Evolutionary conservation across 30 jellyfish, hydroid and myxozoan genomes (phyloP).

Genomic region (Hydractinia echinata): DNA sequence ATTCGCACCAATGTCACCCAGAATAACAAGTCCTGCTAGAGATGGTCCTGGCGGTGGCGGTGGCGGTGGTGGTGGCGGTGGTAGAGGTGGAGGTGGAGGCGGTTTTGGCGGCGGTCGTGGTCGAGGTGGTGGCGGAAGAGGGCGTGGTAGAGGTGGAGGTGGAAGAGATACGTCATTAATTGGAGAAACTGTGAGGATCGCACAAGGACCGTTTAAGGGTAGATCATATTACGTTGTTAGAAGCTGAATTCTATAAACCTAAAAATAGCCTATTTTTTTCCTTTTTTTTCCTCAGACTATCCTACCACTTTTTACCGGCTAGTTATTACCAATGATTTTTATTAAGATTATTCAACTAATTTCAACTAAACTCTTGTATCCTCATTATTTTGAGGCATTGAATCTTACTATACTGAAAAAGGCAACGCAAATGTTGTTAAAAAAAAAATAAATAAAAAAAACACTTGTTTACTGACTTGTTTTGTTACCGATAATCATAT

Average conservation of each 20-base stretch:
- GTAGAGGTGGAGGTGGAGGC: conserved; percentile 54
- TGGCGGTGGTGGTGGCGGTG: too few species aligned
- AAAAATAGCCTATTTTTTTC: neutral
- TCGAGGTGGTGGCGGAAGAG: conserved; percentile 75
- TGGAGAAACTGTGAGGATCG: conserved; percentile 97
- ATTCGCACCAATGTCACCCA: conserved; percentile 96
- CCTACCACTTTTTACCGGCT: too few species aligned
- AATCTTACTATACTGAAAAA: too few species aligned
- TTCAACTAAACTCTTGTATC: too few species aligned
- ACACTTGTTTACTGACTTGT: too few species aligned
- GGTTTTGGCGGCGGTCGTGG: conserved; percentile 74
- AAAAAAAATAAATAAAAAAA: too few species aligned
- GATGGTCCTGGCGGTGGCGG: conserved; percentile 87
- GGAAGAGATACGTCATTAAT: conserved; percentile 71
- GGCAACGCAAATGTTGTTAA: too few species aligned
- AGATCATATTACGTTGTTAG: neutral
- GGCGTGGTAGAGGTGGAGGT: conserved; percentile 88
- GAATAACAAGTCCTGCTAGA: conserved; percentile 90
- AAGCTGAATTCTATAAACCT: neutral
- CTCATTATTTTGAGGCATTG: too few species aligned
- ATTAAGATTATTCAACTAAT: too few species aligned
- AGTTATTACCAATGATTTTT: too few species aligned
- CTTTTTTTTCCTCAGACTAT: neutral
- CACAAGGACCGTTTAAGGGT: conserved; percentile 99
- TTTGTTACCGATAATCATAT: too few species aligned